Evolutionary conservation across 2,113 vertebrate genomes (phyloP), one percentile per base, ranked within the genome.

Genomic region (Poecile atricapillus): DNA sequence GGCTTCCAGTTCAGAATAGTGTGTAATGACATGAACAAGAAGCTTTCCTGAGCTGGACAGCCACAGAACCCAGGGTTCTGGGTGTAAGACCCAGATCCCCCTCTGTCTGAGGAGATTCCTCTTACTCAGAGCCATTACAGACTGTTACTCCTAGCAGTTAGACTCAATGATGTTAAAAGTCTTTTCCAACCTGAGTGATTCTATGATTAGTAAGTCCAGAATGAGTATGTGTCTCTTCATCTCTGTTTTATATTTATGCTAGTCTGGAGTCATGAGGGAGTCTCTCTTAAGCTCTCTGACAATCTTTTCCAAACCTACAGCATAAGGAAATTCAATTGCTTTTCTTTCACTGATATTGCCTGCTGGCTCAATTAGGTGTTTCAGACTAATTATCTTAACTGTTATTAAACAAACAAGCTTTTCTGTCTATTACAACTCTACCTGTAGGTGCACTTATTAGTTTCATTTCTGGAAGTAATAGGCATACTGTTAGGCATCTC

Each of bases 251-350:
- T 67, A 35, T 47, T 78, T 50, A 30, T 87, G 15, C 19, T 63
- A 33, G 18, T 35, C 59, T 63, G 23, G n/a, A 73, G 31, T n/a
- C 0, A 0, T 56, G 19, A 60, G 28, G 4, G 16, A 73, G 9
- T 68, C 5, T 60, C 11, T 44, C 8, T 39, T 39, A 27, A 13
- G 8, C 14, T 62, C 7, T n/a, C 1, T 82, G 37, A 15, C 33
- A 53, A 5, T 18, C 28, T 86, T 88, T 87, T 74, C 13, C 30
- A 43, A 2, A 67, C 43, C 39, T 41, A 25, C 2, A 13, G 2
- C 16, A 11, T 58, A 58, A 52, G 7, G 43, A 90, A 89, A 69
- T 89, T 44, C n/a, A 25, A 0, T 46, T 31, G 80, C 0, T 5
- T 52, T 90, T 46, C 31, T 86, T 83, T 71, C 19, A 7, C 2